Evolutionary conservation across 2,113 vertebrate species (phyloP), one percentile per base, ranked within the genome.

Genomic region (Salminus brasiliensis): DNA sequence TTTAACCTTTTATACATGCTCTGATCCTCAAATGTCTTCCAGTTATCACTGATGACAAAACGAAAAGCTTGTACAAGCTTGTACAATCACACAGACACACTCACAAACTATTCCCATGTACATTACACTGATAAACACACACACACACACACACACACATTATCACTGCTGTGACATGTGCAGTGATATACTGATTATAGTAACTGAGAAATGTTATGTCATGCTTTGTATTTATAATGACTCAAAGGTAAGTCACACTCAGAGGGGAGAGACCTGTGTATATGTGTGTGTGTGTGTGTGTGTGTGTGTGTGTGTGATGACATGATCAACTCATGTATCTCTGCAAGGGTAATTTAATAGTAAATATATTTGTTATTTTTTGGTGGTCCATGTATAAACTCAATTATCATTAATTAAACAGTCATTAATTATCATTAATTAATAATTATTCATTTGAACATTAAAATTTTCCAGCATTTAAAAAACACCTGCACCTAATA

Each of bases 171-270:
- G 65, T 34, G 21, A 76, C 66, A 85, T 78, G 88, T 83, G 77
- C 39, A 4, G 74, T 70, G 76, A 68, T 62, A 75, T 76, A 16
- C 15, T 27, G 15, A 10, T n/a, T 4, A 8, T 49, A 49, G 52
- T 23, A 29, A 62, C 16, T 60, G 41, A 36, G 21, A 75, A 1
- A 11, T 63, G 59, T 39, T 59, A 1, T 81, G 78, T 88, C 76
- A 83, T 85, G 77, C 65, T 78, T 78, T 74, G 65, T 84, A 80
- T 72, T 83, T 30, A 72, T 23, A 45, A 82, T 77, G 74, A 27
- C 15, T 47, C 12, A 2, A 85, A 93, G 90, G 90, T 92, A 93
- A 92, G 90, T 91, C 83, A 70, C 62, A 45, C 27, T 32, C 74
- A 45, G 36, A 36, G 53, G 78, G 85, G 90, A 89, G 88, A 88